phyloP scores from a whole-genome alignment of 1,140 invertebrate species.

The Diachasma alloeum region DNA sequence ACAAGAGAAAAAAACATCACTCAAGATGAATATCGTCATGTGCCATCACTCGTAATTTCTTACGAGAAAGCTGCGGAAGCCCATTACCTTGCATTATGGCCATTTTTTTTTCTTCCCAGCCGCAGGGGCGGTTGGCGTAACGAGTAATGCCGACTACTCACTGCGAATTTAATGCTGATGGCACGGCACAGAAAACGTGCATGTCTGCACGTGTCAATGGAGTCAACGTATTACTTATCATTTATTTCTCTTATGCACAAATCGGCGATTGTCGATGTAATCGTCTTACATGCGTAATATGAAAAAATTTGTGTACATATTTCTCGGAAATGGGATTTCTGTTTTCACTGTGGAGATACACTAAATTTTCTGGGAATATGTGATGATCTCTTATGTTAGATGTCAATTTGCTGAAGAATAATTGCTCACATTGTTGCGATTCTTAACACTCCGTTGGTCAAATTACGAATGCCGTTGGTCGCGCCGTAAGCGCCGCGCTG shows the following conservation, averaged over 20 bases:
- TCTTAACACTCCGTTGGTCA: too few species aligned
- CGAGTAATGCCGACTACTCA: not conserved
- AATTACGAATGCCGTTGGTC: too few species aligned
- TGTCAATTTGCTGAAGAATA: too few species aligned
- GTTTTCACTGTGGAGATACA: not conserved
- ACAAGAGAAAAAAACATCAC: not conserved
- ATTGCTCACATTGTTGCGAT: too few species aligned
- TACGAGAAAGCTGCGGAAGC: constrained; percentile 10
- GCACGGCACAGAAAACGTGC: not conserved
- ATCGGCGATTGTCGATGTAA: not conserved
- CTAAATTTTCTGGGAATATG: not conserved
- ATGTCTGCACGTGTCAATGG: not conserved
- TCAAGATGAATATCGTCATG: not conserved
- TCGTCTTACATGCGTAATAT: not conserved
- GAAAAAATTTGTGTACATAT: not conserved
- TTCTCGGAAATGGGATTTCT: not conserved
- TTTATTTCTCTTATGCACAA: not conserved
- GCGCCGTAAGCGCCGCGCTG: too few species aligned
- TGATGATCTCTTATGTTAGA: too few species aligned
- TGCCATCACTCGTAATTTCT: constrained; percentile 8
- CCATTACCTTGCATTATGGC: not conserved
- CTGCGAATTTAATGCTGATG: not conserved
- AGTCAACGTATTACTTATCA: not conserved
- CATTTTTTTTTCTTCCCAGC: not conserved
- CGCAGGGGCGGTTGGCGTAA: not conserved